phyloP scores from a whole-genome alignment of 2,113 vertebrate species.

The Pteropus alecto region DNA sequence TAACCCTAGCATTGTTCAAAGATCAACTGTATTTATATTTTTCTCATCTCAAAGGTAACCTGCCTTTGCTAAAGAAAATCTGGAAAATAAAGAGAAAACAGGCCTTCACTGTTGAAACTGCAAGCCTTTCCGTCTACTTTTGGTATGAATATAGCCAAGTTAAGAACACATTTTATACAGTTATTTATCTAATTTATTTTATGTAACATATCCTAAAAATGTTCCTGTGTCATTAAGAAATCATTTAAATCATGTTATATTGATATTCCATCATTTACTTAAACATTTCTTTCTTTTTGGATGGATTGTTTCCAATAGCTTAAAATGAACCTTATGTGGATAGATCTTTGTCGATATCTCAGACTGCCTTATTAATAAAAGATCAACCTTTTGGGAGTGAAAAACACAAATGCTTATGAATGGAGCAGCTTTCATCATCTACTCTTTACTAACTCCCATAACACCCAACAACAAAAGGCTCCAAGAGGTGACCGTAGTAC shows the following conservation, averaged over 20 bases:
- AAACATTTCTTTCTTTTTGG: not conserved
- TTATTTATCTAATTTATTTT: not conserved
- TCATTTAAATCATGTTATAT: not conserved
- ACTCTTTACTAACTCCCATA: not conserved
- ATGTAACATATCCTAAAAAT: not conserved
- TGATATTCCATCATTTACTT: not conserved
- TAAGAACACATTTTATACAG: not conserved
- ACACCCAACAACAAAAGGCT: not conserved
- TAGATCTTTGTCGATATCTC: not conserved
- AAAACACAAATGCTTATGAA: not conserved
- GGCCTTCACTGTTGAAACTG: not conserved
- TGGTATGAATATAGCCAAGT: not conserved
- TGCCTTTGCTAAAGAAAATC: not conserved
- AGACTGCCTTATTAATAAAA: not conserved
- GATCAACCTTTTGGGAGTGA: not conserved
- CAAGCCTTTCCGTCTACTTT: not conserved
- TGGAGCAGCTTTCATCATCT: not conserved
- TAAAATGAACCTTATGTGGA: not conserved
- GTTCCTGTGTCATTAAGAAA: not conserved
- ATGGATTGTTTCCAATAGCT: not conserved
- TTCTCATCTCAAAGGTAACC: not conserved
- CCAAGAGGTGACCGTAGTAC: not conserved
- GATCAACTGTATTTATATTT: not conserved
- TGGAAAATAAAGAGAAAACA: not conserved
- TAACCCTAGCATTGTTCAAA: too few relatives aligned